These are phyloP conservation scores for Argentina silus DNA, from an alignment of 2,797 vertebrate genomes.

Conservation along the genomic window DNA sequence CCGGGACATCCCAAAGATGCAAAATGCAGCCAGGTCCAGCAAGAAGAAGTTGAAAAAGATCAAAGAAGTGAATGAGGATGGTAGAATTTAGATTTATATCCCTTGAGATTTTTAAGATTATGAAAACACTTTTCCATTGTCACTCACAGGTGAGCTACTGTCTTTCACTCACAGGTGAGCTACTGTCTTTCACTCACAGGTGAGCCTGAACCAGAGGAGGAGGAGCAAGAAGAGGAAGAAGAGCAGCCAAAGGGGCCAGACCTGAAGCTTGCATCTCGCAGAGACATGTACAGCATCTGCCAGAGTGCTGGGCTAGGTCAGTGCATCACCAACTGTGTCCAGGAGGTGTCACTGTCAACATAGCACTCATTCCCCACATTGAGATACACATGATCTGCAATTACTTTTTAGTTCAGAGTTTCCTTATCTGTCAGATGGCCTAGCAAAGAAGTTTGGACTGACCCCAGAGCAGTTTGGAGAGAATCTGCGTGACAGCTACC, in stretches of 20 bases:
- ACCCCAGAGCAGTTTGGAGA: conserved; percentile 92
- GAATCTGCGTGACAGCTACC: conserved; percentile 91
- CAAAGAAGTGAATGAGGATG: conserved; percentile 84
- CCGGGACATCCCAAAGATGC: conserved; percentile 91
- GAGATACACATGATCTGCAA: not conserved
- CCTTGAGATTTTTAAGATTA: not conserved
- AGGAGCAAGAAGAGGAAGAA: conserved; percentile 78
- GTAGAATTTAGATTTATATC: conserved; percentile 34
- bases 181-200: too few relatives aligned
- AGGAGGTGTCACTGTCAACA: conserved; percentile 27
- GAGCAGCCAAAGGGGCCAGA: conserved; percentile 87
- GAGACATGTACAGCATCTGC: conserved; percentile 92
- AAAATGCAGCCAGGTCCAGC: conserved; percentile 83
- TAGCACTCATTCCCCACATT: not conserved
- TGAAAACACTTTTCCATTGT: not conserved
- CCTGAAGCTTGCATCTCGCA: conserved; percentile 88
- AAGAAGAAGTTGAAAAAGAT: conserved; percentile 85
- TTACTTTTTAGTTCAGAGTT: not conserved
- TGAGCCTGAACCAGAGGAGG: conserved; percentile 56
- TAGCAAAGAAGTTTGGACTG: conserved; percentile 90
- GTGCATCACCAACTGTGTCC: conserved; percentile 22
- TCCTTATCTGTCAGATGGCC: conserved; percentile 73
- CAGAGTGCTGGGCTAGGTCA: conserved; percentile 87
- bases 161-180: too few relatives aligned
- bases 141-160: not conserved